Percentiles rank a stretch among this genome's conserved stretches.
These are phyloP conservation scores for Opisthocomus hoazin DNA, from an alignment of 2,113 vertebrate genomes.

Conservation along the genomic window DNA sequence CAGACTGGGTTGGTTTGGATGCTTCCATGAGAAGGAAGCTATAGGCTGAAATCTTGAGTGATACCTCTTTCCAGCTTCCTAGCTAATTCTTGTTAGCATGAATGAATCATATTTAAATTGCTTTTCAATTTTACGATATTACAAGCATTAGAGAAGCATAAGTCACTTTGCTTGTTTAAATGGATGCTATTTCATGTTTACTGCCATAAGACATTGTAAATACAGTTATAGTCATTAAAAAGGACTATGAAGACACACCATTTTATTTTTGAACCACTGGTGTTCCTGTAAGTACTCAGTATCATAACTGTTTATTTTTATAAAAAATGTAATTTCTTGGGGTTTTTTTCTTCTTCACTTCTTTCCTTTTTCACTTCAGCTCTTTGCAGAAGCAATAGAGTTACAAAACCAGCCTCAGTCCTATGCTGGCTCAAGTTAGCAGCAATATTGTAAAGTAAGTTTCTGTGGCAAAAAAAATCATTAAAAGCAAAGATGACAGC, in stretches of 20 bases:
- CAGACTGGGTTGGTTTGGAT: neutral
- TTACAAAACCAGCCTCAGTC: neutral
- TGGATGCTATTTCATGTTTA: neutral
- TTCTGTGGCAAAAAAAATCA: neutral
- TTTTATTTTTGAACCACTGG: neutral
- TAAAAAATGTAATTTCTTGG: neutral
- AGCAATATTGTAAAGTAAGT: neutral
- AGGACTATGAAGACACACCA: neutral
- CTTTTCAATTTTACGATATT: neutral
- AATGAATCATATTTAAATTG: neutral
- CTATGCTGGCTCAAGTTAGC: neutral
- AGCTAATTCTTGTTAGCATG: neutral
- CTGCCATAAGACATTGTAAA: neutral
- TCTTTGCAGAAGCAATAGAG: neutral
- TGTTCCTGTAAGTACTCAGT: neutral
- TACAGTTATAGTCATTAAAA: neutral
- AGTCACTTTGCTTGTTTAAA: neutral
- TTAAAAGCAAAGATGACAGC: neutral
- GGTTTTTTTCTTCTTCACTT: rapidly evolving
- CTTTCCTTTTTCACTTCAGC: neutral
- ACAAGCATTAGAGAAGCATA: neutral
- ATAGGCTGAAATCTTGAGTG: neutral
- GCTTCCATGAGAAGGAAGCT: neutral
- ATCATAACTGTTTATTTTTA: neutral
- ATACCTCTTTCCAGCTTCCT: neutral